Evolutionary conservation across 2,797 vertebrate genomes (phyloP).

Genomic region (Hylomyscus alleni): DNA sequence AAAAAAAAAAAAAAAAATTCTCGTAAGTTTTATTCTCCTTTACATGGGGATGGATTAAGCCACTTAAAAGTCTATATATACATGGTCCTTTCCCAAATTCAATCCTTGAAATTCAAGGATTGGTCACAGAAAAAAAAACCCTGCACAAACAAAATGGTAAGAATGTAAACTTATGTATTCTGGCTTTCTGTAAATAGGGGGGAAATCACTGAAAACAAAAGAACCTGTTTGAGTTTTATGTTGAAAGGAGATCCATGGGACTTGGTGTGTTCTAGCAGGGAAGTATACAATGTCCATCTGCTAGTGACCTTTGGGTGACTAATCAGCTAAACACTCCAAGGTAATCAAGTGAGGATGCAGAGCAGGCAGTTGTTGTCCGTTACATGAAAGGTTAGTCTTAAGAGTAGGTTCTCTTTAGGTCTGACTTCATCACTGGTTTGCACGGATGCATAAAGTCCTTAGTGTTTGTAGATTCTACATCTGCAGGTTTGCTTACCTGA

Average conservation of each 20-base stretch:
- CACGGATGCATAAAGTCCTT: neutral
- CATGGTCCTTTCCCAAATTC: neutral
- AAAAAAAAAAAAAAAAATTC: too few relatives aligned
- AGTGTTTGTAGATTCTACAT: neutral
- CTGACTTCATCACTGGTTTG: neutral
- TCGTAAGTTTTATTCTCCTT: neutral
- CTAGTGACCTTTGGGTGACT: neutral
- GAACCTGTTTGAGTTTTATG: neutral
- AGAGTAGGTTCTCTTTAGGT: neutral
- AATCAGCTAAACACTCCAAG: neutral
- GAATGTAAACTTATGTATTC: neutral
- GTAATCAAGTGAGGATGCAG: neutral
- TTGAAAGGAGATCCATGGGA: neutral
- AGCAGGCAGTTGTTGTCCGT: neutral
- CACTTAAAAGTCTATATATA: neutral
- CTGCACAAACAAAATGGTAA: neutral
- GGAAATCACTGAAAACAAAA: neutral
- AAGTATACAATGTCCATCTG: neutral
- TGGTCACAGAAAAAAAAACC: neutral
- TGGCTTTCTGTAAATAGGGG: neutral
- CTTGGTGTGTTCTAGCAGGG: neutral
- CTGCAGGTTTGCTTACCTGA: neutral
- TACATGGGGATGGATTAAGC: neutral
- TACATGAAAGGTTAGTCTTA: neutral
- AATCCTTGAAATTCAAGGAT: neutral